phyloP scores from a whole-genome alignment of 2,888 invertebrate species.

The Brachyopa scutellaris region DNA sequence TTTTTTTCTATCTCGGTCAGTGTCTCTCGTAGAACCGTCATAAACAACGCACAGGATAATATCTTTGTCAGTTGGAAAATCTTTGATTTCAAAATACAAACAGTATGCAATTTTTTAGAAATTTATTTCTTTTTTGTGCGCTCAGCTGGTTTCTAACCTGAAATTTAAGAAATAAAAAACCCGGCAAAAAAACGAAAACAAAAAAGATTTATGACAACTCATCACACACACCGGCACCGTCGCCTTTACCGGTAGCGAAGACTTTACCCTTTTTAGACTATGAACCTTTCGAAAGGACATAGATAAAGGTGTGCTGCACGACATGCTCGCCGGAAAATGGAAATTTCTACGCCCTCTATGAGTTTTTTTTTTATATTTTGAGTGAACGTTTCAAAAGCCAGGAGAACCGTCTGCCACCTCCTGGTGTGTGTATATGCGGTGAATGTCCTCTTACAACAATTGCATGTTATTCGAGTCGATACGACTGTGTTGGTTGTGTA shows the following conservation, averaged over 20 bases:
- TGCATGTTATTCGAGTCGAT: slow-evolving; percentile 29
- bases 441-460: slow-evolving; percentile 60
- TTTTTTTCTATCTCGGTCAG: slow-evolving; percentile 39
- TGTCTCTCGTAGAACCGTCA: slow-evolving; percentile 44
- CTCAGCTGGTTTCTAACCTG: slow-evolving; percentile 32
- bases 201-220: slow-evolving; percentile 67
- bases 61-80: slow-evolving; percentile 72
- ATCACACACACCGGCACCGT: slow-evolving; percentile 66
- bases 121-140: slow-evolving; percentile 49
- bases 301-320: slow-evolving; percentile 46
- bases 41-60: slow-evolving; percentile 53
- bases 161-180: slow-evolving; percentile 21
- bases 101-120: slow-evolving; percentile 55
- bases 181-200: slow-evolving; percentile 21
- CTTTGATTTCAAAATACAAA: slow-evolving; percentile 67
- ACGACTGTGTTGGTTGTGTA: slow-evolving; percentile 33
- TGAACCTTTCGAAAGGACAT: slow-evolving; percentile 13
- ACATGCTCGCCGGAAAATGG: slow-evolving; percentile 39
- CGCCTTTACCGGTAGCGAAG: too few relatives aligned
- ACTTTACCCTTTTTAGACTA: slow-evolving; percentile 55
- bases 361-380: slow-evolving; percentile 12
- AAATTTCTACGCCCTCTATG: slow-evolving; percentile 54
- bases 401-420: slow-evolving; percentile 34
- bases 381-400: too few relatives aligned
- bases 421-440: slow-evolving; percentile 62